Evolutionary conservation across 2,888 invertebrate species (phyloP), one percentile per base, ranked within the genome.

Genomic region (Euclidia mi): DNA sequence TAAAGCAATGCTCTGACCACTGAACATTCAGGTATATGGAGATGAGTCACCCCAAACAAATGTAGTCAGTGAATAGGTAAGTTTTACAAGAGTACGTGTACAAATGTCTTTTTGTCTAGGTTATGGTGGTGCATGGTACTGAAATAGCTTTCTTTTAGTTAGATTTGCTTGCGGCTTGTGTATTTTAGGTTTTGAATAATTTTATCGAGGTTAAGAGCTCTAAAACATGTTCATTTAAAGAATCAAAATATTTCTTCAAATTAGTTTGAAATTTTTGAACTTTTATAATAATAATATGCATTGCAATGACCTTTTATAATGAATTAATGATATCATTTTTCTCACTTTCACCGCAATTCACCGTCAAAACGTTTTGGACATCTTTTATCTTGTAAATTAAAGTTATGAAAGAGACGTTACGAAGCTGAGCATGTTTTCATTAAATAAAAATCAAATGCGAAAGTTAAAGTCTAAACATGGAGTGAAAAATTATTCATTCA

Each of bases 111-210:
- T 71, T 74, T 67, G 71, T 51, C 55, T 70, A 57, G 58, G 58
- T 44, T 67, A 41, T 59, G 67, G 67, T 65, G 67, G 71, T 71
- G 74, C 71, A 74, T 65, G 71, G 71, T 67, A 72, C 71, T 62
- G 67, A 72, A 74, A 59, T 67, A 62, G 35, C 48, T 66, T 69
- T 66, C 42, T 56, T 72, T 65, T 46, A 56, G 56, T 61, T 73
- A 50, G 28, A 49, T 65, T 71, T 65, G 51, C 66, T 66, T 64
- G 60, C 35, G 42, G 56, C 20, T 28, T n/a, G n/a, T n/a, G n/a
- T n/a, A n/a, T n/a, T n/a, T n/a, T n/a, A n/a, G n/a, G n/a, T n/a
- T 58, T 56, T 11, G 37, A 56, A 65, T 56, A 47, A 41, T 46
- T 64, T 47, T 28, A 25, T 31, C 29, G 44, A 42, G 15, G 38